Evolutionary conservation across 1,140 invertebrate genomes (phyloP), one percentile per base, ranked within the genome.

Genomic region (Megalonaias nervosa): DNA sequence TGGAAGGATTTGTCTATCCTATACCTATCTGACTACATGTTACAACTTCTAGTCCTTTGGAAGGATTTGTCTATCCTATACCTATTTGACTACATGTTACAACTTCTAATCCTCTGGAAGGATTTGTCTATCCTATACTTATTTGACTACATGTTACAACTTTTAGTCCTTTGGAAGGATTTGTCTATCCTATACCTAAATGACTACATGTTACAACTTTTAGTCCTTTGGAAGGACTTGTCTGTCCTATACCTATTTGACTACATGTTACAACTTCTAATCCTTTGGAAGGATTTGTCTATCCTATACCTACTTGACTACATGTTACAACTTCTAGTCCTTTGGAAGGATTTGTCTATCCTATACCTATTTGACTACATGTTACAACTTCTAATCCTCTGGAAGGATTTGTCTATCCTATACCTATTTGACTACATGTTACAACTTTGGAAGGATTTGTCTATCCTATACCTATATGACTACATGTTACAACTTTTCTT

Each of bases 401-500:
- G n/a, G n/a, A 6, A 48, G 38, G 6, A 48, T 48, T 48, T 48
- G 6, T 48, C 4, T 11, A 48, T 48, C 9, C 38, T 48, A 48
- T 26, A 15, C 23, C 73, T 67, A 48, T 57, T 14, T 0, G n/a
- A 17, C 17, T 67, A 13, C n/a, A 59, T 65, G 12, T 17, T 21
- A 62, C 48, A n/a, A 77, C 62, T 65, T 23, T 17, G 31, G 31
- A 6, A 48, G 38, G 6, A 48, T 48, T 48, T 48, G 6, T 48
- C 4, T 11, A 48, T 48, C 9, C 38, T 48, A 48, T 26, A 15
- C 23, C 73, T 67, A 48, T 57, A 1, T 0, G n/a, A 17, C 17
- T 67, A 13, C n/a, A 59, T 65, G 12, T 17, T 21, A 62, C 48
- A n/a, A 77, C 62, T 65, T 23, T 17, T 14, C 60, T 62, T 81